Evolutionary conservation across 2,888 invertebrate genomes (phyloP).

Genomic region (Drosophila vallismaia): DNA sequence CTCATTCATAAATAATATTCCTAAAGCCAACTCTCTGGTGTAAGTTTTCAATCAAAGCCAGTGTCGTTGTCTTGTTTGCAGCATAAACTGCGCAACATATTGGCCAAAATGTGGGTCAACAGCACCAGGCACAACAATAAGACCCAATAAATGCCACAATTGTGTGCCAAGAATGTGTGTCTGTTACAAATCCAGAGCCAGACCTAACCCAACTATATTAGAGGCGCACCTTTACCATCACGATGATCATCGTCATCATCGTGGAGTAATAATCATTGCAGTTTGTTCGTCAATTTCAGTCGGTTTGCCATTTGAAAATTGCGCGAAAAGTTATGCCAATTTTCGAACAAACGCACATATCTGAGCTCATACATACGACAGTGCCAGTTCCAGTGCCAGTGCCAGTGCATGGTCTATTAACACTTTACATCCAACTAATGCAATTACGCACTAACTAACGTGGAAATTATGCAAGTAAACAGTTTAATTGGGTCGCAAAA

Average conservation of each 20-base stretch:
- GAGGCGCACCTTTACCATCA: slow-evolving; percentile 62
- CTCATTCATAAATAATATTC: slow-evolving; percentile 28
- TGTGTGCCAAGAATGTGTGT: slow-evolving; percentile 45
- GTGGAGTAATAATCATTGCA: slow-evolving; percentile 17
- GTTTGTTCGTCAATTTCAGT: slow-evolving; percentile 63
- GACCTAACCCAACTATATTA: slow-evolving; percentile 31
- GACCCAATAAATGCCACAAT: slow-evolving; percentile 72
- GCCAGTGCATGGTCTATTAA: slow-evolving; percentile 38
- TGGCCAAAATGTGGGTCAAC: slow-evolving; percentile 77
- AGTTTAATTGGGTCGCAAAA: slow-evolving; percentile 72
- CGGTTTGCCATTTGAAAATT: slow-evolving; percentile 68
- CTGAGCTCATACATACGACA: slow-evolving; percentile 11
- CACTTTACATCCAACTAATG: slow-evolving; percentile 44
- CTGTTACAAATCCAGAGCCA: slow-evolving; percentile 44
- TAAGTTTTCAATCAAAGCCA: slow-evolving; percentile 19
- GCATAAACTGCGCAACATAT: slow-evolving; percentile 66
- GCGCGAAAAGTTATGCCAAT: slow-evolving; percentile 60
- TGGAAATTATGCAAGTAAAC: slow-evolving; percentile 79
- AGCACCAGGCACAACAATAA: slow-evolving; percentile 67
- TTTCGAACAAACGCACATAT: background rate
- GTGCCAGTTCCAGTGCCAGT: background rate
- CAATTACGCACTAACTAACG: slow-evolving; percentile 67
- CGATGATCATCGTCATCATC: slow-evolving; percentile 22
- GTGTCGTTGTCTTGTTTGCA: slow-evolving; percentile 15
- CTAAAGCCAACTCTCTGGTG: slow-evolving; percentile 39